These are phyloP conservation scores for Oryzias curvinotus DNA, from an alignment of 2,113 vertebrate genomes.

Conservation along the genomic window DNA sequence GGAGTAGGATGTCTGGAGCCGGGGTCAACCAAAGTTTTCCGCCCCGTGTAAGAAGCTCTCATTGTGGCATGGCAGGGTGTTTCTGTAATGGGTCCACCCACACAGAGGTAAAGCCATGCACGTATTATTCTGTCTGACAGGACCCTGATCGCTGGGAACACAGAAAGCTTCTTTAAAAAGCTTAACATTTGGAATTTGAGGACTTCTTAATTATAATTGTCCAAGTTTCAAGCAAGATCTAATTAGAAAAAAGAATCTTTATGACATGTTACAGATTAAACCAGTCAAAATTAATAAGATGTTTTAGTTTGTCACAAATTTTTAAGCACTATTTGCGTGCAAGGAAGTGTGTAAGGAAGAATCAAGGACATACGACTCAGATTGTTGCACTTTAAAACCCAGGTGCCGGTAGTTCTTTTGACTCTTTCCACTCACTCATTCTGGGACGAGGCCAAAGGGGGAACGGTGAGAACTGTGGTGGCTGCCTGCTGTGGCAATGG, in stretches of 20 bases:
- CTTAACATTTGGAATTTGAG: conserved; percentile 39
- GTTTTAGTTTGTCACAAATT: too few species aligned
- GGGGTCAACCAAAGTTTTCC: background rate
- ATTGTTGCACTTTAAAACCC: background rate
- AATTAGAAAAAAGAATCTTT: background rate
- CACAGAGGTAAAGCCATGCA: conserved; percentile 23
- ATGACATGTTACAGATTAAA: too few species aligned
- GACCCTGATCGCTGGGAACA: conserved; percentile 27
- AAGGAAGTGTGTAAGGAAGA: too few species aligned
- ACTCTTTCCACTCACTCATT: conserved; percentile 19
- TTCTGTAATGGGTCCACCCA: conserved; percentile 16
- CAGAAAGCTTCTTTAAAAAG: conserved; percentile 51
- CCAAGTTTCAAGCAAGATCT: conserved; percentile 16
- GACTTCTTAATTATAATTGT: conserved; percentile 46
- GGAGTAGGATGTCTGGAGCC: background rate
- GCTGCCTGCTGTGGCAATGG: conserved; percentile 30
- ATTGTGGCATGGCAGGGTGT: background rate
- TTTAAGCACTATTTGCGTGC: too few species aligned
- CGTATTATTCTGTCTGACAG: conserved; percentile 27
- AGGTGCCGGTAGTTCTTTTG: conserved; percentile 15
- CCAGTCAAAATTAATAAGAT: too few species aligned
- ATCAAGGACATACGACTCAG: too few species aligned
- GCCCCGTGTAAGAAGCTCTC: conserved; percentile 4
- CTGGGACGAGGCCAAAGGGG: conserved; percentile 2
- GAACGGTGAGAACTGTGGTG: conserved; percentile 7